Evolutionary conservation across 53 echinoderm and acorn worm species (phyloP), one percentile per base, ranked within the genome.

Genomic region (Paracentrotus lividus): DNA sequence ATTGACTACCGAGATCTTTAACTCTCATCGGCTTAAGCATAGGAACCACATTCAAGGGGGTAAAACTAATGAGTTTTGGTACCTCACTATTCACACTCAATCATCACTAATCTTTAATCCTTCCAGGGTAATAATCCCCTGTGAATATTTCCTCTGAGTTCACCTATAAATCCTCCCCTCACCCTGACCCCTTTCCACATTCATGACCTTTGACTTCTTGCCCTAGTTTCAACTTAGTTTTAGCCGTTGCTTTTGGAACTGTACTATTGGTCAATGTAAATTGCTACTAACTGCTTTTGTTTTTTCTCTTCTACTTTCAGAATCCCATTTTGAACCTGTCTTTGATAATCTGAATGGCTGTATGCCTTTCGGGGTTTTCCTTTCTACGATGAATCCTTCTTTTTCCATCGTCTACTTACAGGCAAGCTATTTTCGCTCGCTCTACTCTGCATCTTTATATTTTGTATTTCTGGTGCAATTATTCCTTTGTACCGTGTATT

Each of bases 141-240:
- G 49, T 36, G 43, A 90, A 90, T 10, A 90, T 90, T 24, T 90
- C 90, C 54, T 90, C 90, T 52, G 90, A 90, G 44, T 90, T 90
- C 4, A 90, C 90, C 64, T 42, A 47, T 64, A 90, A n/a, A 90
- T 90, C 38, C 84, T 52, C 60, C 66, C 43, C 13, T 42, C 84
- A 58, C 90, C 86, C 44, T 64, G 47, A 20, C 42, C 33, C 31
- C 24, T 90, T 34, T 49, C 66, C 27, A 24, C 38, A 47, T 16
- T 32, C 26, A 16, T 14, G 33, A 18, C 18, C 72, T 72, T 36
- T 72, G 72, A 10, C 40, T 40, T 72, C 18, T 40, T 16, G n/a
- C 7, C 27, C 40, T 21, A 4, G 3, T 40, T 72, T 36, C 40
- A 16, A 14, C 21, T 40, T 14, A 14, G 72, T 16, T 4, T 72